These are phyloP conservation scores for Anorthoa munda DNA, from an alignment of 2,888 invertebrate species.

Conservation along the genomic window DNA sequence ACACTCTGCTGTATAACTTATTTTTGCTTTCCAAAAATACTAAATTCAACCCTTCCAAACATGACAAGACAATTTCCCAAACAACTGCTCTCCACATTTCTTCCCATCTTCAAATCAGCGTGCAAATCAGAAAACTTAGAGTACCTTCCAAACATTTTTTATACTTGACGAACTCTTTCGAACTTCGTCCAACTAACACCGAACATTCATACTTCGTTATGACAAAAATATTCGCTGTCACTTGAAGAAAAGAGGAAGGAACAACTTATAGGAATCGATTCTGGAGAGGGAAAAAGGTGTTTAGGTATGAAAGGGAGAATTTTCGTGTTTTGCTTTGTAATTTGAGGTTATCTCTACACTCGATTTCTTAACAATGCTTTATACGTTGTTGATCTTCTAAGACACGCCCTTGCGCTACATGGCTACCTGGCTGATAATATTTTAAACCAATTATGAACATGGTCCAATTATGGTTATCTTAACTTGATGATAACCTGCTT, in stretches of 20 bases:
- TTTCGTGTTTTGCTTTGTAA: slow-evolving; percentile 5
- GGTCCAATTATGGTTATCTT: no score
- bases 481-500: no score
- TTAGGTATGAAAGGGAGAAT: not conserved
- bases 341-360: no score
- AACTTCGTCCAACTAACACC: slow-evolving; percentile 63
- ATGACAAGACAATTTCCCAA: slow-evolving; percentile 27
- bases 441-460: no score
- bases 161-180: slow-evolving; percentile 51
- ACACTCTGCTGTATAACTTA: not conserved
- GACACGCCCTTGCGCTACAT: no score
- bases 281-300: slow-evolving; percentile 31
- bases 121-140: slow-evolving; percentile 64
- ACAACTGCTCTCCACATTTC: slow-evolving; percentile 25
- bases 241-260: slow-evolving; percentile 54
- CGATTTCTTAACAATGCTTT: no score
- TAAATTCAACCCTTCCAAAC: slow-evolving; percentile 39
- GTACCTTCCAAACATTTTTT: slow-evolving; percentile 63
- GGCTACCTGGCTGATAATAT: no score
- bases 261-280: slow-evolving; percentile 56
- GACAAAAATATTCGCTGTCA: slow-evolving; percentile 61
- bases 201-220: slow-evolving; percentile 66
- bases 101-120: slow-evolving; percentile 49
- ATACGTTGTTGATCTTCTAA: no score
- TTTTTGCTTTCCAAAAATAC: not conserved